These are phyloP conservation scores for Chaetura pelagica DNA, from an alignment of 2,113 vertebrate species.

Conservation along the genomic window DNA sequence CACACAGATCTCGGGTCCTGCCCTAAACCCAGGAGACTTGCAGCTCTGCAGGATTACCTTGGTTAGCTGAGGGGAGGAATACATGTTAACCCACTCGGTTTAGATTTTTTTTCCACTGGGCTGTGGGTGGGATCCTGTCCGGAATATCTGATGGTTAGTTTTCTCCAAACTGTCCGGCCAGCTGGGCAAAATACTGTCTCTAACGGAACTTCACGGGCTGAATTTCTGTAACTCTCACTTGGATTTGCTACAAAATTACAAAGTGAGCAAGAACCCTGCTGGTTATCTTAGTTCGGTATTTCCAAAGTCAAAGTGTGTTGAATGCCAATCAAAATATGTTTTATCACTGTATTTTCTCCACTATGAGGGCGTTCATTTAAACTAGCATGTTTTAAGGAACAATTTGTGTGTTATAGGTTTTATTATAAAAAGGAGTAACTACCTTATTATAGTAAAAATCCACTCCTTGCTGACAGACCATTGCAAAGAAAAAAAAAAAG, in stretches of 20 bases:
- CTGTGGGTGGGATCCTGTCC: neutral
- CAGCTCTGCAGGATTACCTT: accelerated
- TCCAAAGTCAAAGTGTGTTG: neutral
- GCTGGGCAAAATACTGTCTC: neutral
- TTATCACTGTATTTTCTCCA: neutral
- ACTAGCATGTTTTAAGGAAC: neutral
- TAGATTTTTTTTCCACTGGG: neutral
- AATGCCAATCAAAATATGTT: neutral
- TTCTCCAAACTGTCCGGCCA: neutral
- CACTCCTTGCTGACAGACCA: neutral
- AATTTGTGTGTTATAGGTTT: neutral
- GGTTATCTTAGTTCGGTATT: accelerated
- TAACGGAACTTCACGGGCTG: neutral
- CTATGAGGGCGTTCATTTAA: neutral
- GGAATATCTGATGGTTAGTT: neutral
- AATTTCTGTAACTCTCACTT: neutral
- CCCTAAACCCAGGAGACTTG: accelerated
- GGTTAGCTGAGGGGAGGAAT: neutral
- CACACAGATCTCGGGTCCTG: accelerated
- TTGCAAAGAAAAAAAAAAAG: neutral
- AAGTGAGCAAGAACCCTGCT: neutral
- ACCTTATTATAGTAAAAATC: neutral
- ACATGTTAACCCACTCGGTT: accelerated
- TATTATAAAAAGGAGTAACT: neutral
- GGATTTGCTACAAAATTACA: neutral